Conservation (phyloP, 2,888 invertebrate species). For the Acanthosepion lycidas region DNA sequence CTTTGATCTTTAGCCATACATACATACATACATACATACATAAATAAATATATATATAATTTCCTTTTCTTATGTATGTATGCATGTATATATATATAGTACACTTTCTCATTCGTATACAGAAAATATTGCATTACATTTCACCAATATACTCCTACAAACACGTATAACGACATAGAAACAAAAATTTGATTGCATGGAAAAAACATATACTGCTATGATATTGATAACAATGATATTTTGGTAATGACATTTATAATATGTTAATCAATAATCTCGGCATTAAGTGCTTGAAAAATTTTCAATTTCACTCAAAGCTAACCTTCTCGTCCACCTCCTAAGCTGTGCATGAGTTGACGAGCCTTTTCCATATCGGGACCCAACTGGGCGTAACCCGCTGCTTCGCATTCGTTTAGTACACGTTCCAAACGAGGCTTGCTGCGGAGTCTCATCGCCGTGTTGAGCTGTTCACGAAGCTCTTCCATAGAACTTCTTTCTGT, state of each 20-base stretch:
- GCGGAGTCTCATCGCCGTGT: background rate
- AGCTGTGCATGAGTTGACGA: background rate
- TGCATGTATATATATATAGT: background rate
- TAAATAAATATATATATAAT: background rate
- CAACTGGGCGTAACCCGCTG: constrained; percentile 11
- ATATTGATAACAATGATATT: too few relatives aligned
- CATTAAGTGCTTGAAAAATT: background rate
- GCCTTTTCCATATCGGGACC: background rate
- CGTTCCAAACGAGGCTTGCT: constrained; percentile 35
- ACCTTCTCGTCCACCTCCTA: constrained; percentile 35
- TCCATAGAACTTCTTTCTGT: background rate
- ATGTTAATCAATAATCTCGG: background rate
- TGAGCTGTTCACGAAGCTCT: background rate
- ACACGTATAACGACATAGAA: background rate
- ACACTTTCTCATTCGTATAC: background rate
- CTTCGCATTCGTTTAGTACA: background rate
- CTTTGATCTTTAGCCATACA: background rate
- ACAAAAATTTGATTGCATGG: background rate
- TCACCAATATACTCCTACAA: background rate
- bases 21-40: background rate
- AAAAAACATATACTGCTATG: background rate
- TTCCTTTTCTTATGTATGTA: background rate
- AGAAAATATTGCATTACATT: background rate
- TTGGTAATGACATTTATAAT: background rate
- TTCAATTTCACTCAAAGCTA: background rate